phyloP scores from a whole-genome alignment of 2,888 invertebrate genomes.

The Drosophila neonasuta region DNA sequence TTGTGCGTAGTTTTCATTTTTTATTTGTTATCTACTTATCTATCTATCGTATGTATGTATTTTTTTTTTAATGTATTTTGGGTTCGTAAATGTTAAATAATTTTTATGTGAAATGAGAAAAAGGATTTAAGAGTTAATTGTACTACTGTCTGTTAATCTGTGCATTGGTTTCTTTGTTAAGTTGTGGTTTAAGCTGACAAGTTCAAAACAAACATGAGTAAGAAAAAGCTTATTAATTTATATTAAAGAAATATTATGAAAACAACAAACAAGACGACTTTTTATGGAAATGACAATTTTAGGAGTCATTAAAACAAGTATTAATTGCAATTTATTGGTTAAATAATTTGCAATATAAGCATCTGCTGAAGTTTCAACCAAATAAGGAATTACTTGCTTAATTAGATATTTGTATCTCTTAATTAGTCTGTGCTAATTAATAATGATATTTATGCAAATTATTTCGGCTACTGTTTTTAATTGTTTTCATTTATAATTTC shows the following conservation, averaged over 20 bases:
- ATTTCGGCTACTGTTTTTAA: too few species aligned
- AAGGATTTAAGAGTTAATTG: conserved; percentile 35
- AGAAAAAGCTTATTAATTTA: conserved; percentile 73
- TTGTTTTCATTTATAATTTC: too few species aligned
- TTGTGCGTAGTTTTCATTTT: conserved; percentile 38
- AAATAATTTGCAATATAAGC: too few species aligned
- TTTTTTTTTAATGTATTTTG: conserved; percentile 24
- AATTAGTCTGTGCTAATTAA: too few species aligned
- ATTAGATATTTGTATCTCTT: too few species aligned
- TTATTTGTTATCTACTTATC: conserved; percentile 31
- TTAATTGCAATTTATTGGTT: too few species aligned
- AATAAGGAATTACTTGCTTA: too few species aligned
- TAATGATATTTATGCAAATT: too few species aligned
- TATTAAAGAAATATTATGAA: conserved; percentile 56
- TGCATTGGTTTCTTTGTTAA: conserved; percentile 77
- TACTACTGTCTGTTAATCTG: conserved; percentile 66
- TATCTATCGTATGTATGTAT: conserved; percentile 6
- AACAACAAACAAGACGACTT: conserved; percentile 7
- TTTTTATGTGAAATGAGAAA: conserved; percentile 24
- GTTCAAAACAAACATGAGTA: conserved; percentile 67
- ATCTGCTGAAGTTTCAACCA: too few species aligned
- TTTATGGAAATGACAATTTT: not conserved
- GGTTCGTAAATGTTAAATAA: conserved; percentile 55
- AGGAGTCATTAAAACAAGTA: too few species aligned
- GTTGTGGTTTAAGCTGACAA: conserved; percentile 78